Evolutionary conservation across 2,888 invertebrate species (phyloP).

Genomic region (Panorpa germanica): DNA sequence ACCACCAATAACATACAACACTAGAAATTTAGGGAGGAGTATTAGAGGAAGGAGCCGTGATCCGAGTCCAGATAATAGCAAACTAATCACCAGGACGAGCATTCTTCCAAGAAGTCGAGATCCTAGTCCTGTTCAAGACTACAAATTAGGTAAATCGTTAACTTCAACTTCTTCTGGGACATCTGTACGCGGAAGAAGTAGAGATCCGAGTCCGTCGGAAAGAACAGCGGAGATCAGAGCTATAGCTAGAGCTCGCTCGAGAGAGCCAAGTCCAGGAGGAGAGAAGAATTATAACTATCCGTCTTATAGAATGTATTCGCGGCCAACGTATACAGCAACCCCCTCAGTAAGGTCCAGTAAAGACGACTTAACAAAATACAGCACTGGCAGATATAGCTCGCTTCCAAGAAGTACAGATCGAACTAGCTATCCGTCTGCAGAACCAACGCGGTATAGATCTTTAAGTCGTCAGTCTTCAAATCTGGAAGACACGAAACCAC

Average conservation of each 20-base stretch:
- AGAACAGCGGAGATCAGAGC: conserved; percentile 26
- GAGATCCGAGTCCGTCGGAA: conserved; percentile 35
- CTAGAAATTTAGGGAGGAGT: conserved; percentile 6
- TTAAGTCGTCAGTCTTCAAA: neutral
- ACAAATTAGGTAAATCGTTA: no score
- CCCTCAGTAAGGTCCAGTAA: conserved; percentile 8
- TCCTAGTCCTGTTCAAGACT: conserved; percentile 23
- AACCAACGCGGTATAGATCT: conserved; percentile 2
- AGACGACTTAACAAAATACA: no score
- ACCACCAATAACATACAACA: conserved; percentile 10
- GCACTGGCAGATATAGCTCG: no score
- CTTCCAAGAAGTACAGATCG: conserved; percentile 1
- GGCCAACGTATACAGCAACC: conserved; percentile 9
- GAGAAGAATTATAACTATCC: no score
- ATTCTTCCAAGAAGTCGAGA: conserved; percentile 19
- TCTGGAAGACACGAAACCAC: no score
- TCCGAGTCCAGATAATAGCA: conserved; percentile 8
- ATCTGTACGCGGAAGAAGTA: conserved; percentile 23
- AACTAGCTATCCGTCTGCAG: no score
- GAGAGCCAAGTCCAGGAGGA: conserved; percentile 31
- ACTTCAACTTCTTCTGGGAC: no score
- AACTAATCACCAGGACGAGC: conserved; percentile 5
- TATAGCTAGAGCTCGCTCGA: conserved; percentile 20
- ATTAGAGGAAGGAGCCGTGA: conserved; percentile 5
- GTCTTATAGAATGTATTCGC: neutral